Conservation (phyloP, 2,113 vertebrate species). For the Chlamydotis undulata region DNA sequence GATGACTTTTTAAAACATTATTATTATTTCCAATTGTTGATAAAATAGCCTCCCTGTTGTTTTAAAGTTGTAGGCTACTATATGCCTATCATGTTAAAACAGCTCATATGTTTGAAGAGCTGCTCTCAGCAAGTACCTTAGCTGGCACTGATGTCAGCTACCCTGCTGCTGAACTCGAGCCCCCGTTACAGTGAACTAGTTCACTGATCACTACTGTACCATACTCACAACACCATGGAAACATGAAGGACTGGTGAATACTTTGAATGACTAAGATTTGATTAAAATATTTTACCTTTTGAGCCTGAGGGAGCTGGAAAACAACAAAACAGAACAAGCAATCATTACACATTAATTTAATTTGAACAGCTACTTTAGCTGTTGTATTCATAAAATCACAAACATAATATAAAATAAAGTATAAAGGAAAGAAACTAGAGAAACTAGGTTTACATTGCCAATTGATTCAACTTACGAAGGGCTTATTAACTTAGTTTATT, state of each 20-base stretch:
- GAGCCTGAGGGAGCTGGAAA: slow-evolving; percentile 95
- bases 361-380: slow-evolving; percentile 36
- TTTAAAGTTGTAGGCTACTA: background rate
- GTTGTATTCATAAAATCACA: slow-evolving; percentile 13
- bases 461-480: background rate
- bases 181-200: slow-evolving; percentile 11
- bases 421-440: slow-evolving; percentile 1
- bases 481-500: background rate
- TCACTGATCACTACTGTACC: slow-evolving; percentile 72
- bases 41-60: background rate
- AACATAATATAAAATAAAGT: background rate
- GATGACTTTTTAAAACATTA: background rate
- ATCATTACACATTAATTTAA: slow-evolving; percentile 69
- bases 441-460: background rate
- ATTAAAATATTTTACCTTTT: slow-evolving; percentile 89
- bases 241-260: slow-evolving; percentile 64
- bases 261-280: slow-evolving; percentile 70
- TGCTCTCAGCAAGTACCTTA: background rate
- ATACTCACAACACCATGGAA: slow-evolving; percentile 51
- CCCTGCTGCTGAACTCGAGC: background rate
- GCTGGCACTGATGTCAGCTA: background rate
- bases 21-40: background rate
- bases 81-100: background rate
- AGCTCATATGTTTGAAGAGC: background rate
- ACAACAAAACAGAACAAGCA: slow-evolving; percentile 74